These are phyloP conservation scores for Muschampia staudingeri DNA, from an alignment of 2,888 invertebrate species.

Conservation along the genomic window DNA sequence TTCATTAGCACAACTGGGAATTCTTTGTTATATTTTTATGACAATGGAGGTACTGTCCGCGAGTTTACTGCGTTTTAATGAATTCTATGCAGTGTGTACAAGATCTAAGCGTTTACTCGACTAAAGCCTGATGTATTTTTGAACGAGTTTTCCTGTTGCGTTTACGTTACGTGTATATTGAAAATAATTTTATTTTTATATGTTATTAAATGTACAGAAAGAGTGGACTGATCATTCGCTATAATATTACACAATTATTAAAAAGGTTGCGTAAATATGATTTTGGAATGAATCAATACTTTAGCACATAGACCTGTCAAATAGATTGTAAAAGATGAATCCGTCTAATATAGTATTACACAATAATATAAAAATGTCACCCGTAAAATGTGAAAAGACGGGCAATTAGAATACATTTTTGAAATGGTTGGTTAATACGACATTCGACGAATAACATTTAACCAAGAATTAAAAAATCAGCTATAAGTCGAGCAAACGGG, in stretches of 20 bases:
- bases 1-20: conserved; percentile 73
- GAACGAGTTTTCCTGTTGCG: conserved; percentile 6
- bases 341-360: too few relatives aligned
- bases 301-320: too few relatives aligned
- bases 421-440: too few relatives aligned
- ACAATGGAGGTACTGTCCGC: conserved; percentile 26
- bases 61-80: conserved; percentile 10
- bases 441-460: too few relatives aligned
- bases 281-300: not conserved
- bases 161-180: not conserved
- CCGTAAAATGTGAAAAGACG: too few relatives aligned
- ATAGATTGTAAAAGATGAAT: too few relatives aligned
- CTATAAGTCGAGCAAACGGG: too few relatives aligned
- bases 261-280: not conserved
- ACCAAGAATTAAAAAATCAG: too few relatives aligned
- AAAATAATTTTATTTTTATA: not conserved
- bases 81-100: conserved; percentile 14
- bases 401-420: too few relatives aligned
- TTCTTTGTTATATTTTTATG: conserved; percentile 49
- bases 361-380: too few relatives aligned
- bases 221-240: too few relatives aligned
- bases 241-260: not conserved
- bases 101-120: conserved; percentile 1
- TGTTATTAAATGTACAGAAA: not conserved
- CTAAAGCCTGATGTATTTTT: not conserved